Evolutionary conservation across 2,797 vertebrate species (phyloP).

Genomic region (Sternarchorhynchus goeldii): DNA sequence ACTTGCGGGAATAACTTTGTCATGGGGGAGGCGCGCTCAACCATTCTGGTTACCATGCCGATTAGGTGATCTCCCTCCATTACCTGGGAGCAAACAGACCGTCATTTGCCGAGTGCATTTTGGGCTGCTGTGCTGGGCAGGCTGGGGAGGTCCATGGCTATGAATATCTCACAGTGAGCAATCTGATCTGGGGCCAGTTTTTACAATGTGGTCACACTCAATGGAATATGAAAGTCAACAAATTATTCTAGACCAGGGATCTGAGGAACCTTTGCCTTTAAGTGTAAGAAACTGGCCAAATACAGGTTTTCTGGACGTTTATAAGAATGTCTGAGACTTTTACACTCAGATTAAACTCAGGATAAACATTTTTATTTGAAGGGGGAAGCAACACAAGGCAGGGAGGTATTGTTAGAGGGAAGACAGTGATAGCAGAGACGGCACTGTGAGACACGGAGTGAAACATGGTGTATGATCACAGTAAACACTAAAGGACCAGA

Average conservation of each 20-base stretch:
- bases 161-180: neutral
- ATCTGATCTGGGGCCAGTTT: neutral
- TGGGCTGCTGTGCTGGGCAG: neutral
- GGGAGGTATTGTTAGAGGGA: neutral
- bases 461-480: conserved; percentile 22
- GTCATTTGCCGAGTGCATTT: conserved; percentile 51
- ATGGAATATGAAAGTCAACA: too few species aligned
- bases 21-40: conserved; percentile 85
- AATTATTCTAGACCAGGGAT: too few species aligned
- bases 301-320: neutral
- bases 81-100: conserved; percentile 73
- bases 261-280: too few species aligned
- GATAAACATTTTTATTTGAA: neutral
- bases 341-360: neutral
- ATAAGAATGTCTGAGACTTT: neutral
- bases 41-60: conserved; percentile 87
- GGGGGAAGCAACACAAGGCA: neutral
- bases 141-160: neutral
- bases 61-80: conserved; percentile 86
- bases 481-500: neutral
- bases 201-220: too few species aligned
- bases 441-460: conserved; percentile 5
- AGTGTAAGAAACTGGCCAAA: neutral
- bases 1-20: conserved; percentile 90
- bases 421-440: conserved; percentile 26